phyloP scores from a whole-genome alignment of 2,797 vertebrate genomes.

The Myripristis murdjan region DNA sequence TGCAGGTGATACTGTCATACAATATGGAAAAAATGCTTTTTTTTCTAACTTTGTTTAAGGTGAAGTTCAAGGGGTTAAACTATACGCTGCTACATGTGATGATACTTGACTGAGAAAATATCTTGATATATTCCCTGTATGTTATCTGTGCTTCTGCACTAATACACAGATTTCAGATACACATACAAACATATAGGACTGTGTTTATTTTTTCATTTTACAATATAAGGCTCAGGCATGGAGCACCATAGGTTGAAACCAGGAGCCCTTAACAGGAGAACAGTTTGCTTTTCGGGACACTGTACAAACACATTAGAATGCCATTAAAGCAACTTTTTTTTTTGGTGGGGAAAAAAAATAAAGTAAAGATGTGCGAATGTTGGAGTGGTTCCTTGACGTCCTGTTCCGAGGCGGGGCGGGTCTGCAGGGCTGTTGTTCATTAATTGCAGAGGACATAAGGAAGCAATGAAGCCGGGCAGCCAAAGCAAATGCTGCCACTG shows the following conservation, averaged over 20 bases:
- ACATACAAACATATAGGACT: conserved; percentile 37
- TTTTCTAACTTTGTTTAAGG: too few relatives aligned
- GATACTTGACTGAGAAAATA: background rate
- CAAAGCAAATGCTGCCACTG: conserved; percentile 16
- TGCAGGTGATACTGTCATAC: too few relatives aligned
- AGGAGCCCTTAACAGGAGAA: conserved; percentile 21
- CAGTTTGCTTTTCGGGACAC: conserved; percentile 48
- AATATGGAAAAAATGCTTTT: too few relatives aligned
- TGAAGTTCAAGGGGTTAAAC: too few relatives aligned
- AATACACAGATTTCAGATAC: conserved; percentile 37
- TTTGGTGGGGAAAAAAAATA: conserved; percentile 8
- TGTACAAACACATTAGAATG: conserved; percentile 61
- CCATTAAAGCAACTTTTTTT: conserved; percentile 28
- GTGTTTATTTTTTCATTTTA: conserved; percentile 57
- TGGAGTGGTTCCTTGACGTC: conserved; percentile 15
- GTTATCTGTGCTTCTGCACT: conserved; percentile 17
- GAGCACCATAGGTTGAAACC: conserved; percentile 37
- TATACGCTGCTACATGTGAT: background rate
- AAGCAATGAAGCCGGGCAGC: conserved; percentile 19
- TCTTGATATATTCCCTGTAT: conserved; percentile 17
- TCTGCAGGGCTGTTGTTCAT: conserved; percentile 23
- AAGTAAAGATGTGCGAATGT: conserved; percentile 22
- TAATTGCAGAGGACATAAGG: conserved; percentile 35
- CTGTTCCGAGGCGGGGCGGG: background rate
- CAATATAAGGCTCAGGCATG: conserved; percentile 21